Percentiles rank a stretch among this genome's conserved stretches.
Evolutionary conservation across 2,113 vertebrate genomes (phyloP).

Genomic region (Eleginops maclovinus): DNA sequence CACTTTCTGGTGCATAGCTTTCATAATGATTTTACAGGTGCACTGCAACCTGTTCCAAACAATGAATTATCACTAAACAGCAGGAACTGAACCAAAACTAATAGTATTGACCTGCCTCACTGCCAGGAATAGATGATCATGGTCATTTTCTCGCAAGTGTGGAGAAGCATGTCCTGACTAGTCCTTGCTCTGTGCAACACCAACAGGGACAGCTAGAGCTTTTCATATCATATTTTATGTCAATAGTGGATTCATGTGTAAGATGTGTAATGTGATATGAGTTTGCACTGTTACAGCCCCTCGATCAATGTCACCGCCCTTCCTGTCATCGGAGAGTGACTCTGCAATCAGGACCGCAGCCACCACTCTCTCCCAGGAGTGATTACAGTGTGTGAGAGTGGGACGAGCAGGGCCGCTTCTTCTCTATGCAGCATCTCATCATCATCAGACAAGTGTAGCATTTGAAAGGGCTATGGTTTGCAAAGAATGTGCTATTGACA

Average conservation of each 20-base stretch:
- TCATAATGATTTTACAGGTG: slow-evolving; percentile 51
- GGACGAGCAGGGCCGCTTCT: slow-evolving; percentile 2
- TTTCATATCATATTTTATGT: slow-evolving; percentile 38
- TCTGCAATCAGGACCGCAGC: slow-evolving; percentile 41
- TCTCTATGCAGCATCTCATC: neutral
- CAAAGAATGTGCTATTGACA: neutral
- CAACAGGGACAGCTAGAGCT: neutral
- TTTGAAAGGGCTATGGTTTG: neutral
- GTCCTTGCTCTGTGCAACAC: slow-evolving; percentile 15
- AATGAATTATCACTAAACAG: slow-evolving; percentile 54
- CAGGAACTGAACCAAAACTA: neutral
- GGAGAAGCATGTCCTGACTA: slow-evolving; percentile 19
- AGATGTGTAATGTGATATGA: slow-evolving; percentile 36
- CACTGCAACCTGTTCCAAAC: slow-evolving; percentile 37
- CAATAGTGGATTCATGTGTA: slow-evolving; percentile 28
- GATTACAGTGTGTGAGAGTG: slow-evolving; percentile 25
- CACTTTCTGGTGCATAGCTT: slow-evolving; percentile 24
- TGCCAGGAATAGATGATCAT: slow-evolving; percentile 10
- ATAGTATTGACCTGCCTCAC: too few species aligned
- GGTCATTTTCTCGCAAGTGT: slow-evolving; percentile 11
- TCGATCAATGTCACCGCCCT: slow-evolving; percentile 59
- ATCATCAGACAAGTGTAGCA: neutral
- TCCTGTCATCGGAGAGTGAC: slow-evolving; percentile 53
- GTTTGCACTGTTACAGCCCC: slow-evolving; percentile 34
- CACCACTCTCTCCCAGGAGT: slow-evolving; percentile 5